A percentile compares a stretch with the other conserved stretches of the same genome.
Conservation (phyloP, 2,113 vertebrate species). For the Potamarius usumacintae region DNA sequence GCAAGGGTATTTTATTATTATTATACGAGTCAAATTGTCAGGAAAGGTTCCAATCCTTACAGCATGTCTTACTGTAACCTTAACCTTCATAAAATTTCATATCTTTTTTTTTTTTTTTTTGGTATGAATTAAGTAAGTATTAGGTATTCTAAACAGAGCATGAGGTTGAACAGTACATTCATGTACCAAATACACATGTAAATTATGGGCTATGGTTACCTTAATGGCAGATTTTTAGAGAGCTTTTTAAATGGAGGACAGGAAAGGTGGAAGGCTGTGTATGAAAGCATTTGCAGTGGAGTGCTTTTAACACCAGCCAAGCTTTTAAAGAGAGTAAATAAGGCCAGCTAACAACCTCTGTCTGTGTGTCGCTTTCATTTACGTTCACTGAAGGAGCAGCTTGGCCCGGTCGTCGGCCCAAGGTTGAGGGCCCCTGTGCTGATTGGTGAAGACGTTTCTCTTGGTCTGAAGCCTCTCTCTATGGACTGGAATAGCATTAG, state of each 20-base stretch:
- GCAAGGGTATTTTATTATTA: neutral
- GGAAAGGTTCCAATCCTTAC: neutral
- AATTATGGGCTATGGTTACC: neutral
- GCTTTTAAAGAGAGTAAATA: constrained; percentile 66
- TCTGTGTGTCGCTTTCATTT: constrained; percentile 71
- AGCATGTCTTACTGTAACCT: neutral
- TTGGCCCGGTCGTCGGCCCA: constrained; percentile 63
- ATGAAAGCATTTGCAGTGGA: constrained; percentile 14
- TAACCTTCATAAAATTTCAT: neutral
- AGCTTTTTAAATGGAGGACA: constrained; percentile 1
- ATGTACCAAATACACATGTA: neutral
- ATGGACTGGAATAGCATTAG: constrained; percentile 34
- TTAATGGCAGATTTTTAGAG: constrained; percentile 12
- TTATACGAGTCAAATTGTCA: neutral
- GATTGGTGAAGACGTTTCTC: constrained; percentile 74
- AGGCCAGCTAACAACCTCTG: constrained; percentile 70
- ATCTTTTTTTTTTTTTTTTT: neutral
- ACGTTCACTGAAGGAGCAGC: constrained; percentile 62
- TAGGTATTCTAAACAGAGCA: neutral
- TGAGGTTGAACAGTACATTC: neutral
- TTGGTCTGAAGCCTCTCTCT: constrained; percentile 47
- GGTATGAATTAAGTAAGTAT: neutral
- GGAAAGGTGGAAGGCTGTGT: neutral
- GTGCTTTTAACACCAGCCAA: constrained; percentile 20
- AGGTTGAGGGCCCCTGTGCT: constrained; percentile 70